Evolutionary conservation across 1,140 invertebrate species (phyloP).

Genomic region (Trinorchestia longiramus): DNA sequence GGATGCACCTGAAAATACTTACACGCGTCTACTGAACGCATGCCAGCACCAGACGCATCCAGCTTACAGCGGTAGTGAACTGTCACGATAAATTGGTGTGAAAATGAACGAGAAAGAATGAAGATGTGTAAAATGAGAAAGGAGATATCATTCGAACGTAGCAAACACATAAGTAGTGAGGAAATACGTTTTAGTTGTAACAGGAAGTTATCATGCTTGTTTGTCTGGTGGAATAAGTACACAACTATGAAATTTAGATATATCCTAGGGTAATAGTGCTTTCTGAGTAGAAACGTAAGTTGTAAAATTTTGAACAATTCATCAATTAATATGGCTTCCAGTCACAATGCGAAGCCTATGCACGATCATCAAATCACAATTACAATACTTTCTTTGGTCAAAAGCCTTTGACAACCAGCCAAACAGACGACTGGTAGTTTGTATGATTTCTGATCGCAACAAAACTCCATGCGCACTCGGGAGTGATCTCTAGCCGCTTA

Average conservation of each 20-base stretch:
- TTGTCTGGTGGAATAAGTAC: background rate
- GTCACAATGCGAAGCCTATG: too few species aligned
- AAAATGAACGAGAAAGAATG: too few species aligned
- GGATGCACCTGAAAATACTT: constrained; percentile 1
- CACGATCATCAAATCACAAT: too few species aligned
- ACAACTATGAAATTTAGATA: background rate
- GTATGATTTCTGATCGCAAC: too few species aligned
- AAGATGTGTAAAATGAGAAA: background rate
- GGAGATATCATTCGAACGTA: background rate
- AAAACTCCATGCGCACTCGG: too few species aligned
- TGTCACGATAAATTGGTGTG: too few species aligned
- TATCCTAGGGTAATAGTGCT: background rate
- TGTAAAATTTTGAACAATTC: background rate
- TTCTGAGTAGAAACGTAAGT: background rate
- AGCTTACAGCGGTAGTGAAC: background rate
- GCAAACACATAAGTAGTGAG: background rate
- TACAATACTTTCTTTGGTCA: too few species aligned
- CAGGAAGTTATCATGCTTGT: background rate
- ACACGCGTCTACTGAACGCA: background rate
- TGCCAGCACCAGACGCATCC: background rate
- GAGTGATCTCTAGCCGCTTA: too few species aligned
- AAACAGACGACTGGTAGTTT: too few species aligned
- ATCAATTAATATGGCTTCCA: too few species aligned
- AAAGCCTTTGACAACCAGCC: too few species aligned
- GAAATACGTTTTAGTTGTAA: too few species aligned